Conservation (phyloP, 2,888 invertebrate genomes). For the Mimumesa dahlbomi region DNA sequence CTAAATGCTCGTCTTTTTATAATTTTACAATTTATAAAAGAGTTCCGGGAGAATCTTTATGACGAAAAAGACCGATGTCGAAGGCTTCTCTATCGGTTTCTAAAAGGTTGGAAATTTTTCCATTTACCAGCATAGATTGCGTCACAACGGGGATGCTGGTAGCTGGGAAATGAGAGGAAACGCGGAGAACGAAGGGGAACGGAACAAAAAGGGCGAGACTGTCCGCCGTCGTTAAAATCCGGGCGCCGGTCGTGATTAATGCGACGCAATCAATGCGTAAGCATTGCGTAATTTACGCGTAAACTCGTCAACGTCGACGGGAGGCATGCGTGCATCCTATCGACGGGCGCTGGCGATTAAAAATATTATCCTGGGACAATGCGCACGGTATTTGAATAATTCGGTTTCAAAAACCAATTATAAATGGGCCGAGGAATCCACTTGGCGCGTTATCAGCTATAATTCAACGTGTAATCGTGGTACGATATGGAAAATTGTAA, state of each 20-base stretch:
- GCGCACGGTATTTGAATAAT: background rate
- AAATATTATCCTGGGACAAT: conserved; percentile 4
- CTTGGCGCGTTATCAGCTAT: no score
- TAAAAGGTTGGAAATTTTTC: background rate
- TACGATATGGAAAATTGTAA: no score
- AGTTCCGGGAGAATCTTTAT: no score
- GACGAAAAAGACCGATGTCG: no score
- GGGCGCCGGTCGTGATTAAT: conserved; percentile 47
- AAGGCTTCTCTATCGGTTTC: background rate
- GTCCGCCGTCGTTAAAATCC: conserved; percentile 42
- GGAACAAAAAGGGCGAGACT: conserved; percentile 14
- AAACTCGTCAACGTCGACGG: conserved; percentile 12
- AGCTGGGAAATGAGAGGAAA: conserved; percentile 13
- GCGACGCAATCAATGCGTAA: conserved; percentile 44
- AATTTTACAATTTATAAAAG: no score
- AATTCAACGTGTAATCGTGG: no score
- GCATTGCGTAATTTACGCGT: conserved; percentile 36
- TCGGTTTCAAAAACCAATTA: no score
- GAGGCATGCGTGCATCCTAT: background rate
- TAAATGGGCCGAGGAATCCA: no score
- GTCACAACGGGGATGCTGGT: conserved; percentile 9
- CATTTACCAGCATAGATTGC: conserved; percentile 4
- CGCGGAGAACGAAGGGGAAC: conserved; percentile 32
- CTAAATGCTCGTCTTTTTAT: no score
- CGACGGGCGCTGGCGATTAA: background rate